Percentiles rank a stretch among this genome's conserved stretches.
These are phyloP conservation scores for Centropyge bicolor DNA, from an alignment of 2,797 vertebrate species.

Conservation along the genomic window DNA sequence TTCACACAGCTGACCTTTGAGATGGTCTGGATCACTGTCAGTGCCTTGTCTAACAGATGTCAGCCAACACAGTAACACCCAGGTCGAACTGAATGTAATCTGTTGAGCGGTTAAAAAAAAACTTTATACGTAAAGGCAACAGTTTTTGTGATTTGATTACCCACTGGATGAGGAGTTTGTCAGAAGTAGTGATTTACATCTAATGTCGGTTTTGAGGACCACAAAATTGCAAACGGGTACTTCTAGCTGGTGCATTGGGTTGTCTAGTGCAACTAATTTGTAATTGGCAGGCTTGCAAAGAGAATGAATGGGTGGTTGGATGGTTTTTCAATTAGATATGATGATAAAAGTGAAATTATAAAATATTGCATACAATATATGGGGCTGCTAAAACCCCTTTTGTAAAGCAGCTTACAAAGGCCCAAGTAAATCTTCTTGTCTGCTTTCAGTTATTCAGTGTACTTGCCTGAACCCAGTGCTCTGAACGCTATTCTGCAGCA, in stretches of 20 bases:
- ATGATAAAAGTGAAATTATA: constrained; percentile 14
- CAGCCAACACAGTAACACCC: constrained; percentile 17
- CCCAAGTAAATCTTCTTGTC: constrained; percentile 1
- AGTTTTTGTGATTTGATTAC: background rate
- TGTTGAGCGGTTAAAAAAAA: background rate
- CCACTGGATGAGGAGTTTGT: background rate
- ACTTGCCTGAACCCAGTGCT: constrained; percentile 3
- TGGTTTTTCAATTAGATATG: constrained; percentile 7
- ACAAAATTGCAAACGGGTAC: background rate
- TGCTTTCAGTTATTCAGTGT: constrained; percentile 26
- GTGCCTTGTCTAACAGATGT: constrained; percentile 46
- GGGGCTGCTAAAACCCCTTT: constrained; percentile 13
- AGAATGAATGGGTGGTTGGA: constrained; percentile 1
- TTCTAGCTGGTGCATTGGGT: background rate
- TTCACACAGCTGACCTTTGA: constrained; percentile 53
- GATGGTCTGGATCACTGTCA: constrained; percentile 35
- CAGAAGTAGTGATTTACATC: background rate
- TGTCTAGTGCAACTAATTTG: background rate
- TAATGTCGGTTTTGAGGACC: background rate
- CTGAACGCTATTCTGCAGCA: constrained; percentile 16
- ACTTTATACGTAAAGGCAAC: background rate
- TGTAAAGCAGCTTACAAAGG: constrained; percentile 33
- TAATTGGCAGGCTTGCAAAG: constrained; percentile 14
- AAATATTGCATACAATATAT: constrained; percentile 33
- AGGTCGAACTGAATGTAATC: constrained; percentile 9